Percentiles rank a stretch among this genome's conserved stretches.
phyloP scores from a whole-genome alignment of 2,113 vertebrate species.

The human (Homo sapiens) region GRCh38 chrY:26488501-26489000 shows the following conservation, averaged over 20 bases:
- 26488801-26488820: not conserved
- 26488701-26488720: not conserved
- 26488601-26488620: not conserved
- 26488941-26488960: not conserved
- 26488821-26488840: not conserved
- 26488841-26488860: not conserved
- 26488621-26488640: not conserved
- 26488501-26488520: not conserved
- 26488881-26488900: not conserved
- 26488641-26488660: not conserved
- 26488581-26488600: not conserved
- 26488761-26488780: not conserved
- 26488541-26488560: not conserved
- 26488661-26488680: not conserved
- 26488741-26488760: not conserved
- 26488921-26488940: not conserved
- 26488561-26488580: not conserved
- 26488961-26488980: not conserved
- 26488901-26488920: not conserved
- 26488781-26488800: not conserved
- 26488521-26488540: too few species aligned
- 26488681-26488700: not conserved
- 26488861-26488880: not conserved
- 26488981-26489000: not conserved
- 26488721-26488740: not conserved